A percentile compares a stretch with the other conserved stretches of the same genome.
phyloP scores from a whole-genome alignment of 1,140 invertebrate genomes.

The Maniola jurtina region DNA sequence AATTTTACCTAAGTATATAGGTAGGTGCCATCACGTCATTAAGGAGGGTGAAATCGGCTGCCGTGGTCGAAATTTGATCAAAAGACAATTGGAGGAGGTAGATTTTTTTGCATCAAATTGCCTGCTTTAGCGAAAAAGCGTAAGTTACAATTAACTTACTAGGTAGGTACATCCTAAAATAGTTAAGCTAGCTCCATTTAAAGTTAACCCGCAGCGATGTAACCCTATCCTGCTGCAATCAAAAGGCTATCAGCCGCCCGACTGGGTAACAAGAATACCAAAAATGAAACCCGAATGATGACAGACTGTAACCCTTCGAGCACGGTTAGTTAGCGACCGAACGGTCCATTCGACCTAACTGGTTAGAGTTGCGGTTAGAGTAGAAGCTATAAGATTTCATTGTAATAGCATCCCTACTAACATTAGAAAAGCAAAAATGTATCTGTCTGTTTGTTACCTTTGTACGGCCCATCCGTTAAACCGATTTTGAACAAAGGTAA shows the following conservation, averaged over 20 bases:
- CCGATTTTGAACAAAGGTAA: too few relatives aligned
- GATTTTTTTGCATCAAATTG: not conserved
- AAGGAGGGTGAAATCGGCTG: too few relatives aligned
- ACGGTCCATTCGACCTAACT: constrained; percentile 16
- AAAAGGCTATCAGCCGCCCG: constrained; percentile 41
- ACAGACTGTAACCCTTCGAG: constrained; percentile 60
- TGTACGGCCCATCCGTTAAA: too few relatives aligned
- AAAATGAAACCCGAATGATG: constrained; percentile 59
- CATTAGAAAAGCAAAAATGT: too few relatives aligned
- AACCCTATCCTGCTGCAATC: constrained; percentile 31
- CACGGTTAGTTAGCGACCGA: constrained; percentile 60
- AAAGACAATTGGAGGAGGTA: too few relatives aligned
- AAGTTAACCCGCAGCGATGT: constrained; percentile 7
- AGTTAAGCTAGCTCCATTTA: constrained; percentile 5
- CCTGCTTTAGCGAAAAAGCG: too few relatives aligned
- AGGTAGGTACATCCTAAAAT: not conserved
- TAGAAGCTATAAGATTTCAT: constrained; percentile 1
- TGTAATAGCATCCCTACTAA: not conserved
- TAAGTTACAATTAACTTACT: not conserved
- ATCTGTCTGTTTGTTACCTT: too few relatives aligned
- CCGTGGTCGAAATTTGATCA: too few relatives aligned
- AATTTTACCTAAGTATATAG: too few relatives aligned
- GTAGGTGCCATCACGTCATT: too few relatives aligned
- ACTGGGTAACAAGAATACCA: constrained; percentile 57
- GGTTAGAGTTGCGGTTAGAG: constrained; percentile 1